Evolutionary conservation across 2,888 invertebrate genomes (phyloP), one percentile per base, ranked within the genome.

Genomic region (Ptychoptera albimana): DNA sequence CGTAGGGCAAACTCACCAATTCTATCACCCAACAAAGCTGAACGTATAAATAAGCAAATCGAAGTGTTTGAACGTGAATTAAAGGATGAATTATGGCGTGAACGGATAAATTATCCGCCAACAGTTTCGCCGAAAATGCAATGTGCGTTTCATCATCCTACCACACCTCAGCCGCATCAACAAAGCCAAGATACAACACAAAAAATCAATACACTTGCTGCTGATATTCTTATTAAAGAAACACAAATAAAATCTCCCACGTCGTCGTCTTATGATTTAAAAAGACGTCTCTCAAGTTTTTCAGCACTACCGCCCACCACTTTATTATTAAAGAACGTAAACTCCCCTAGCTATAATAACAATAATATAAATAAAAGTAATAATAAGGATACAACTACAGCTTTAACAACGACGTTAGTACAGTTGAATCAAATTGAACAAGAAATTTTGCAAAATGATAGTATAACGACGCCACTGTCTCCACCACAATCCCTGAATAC

Each of bases 1-100:
- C 77, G 84, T 51, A 72, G 82, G 62, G 87, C 87, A 12, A 86
- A 86, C 64, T 77, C 75, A 51, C 76, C 77, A 32, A 32, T 32
- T 32, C 12, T 15, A 34, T 42, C 35, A n/a, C 42, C 34, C 11
- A 34, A 8, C 34, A 35, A 12, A n/a, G 8, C 38, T 37, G 37
- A 37, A 39, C 11, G 55, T 51, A 62, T 60, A 48, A 55, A 65
- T 45, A 70, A 68, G 58, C 70, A 70, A 60, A 66, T 72, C 52
- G 73, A 73, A 59, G 64, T 68, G 59, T 72, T 75, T 53, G 75
- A 75, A 59, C 71, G 71, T 48, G 75, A 75, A 64, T 71, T 76
- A 51, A 66, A 71, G 39, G 73, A 70, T 12, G 75, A 75, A 58
- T 67, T 80, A 52, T 66, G 78, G 54, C 73, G 74, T 47, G 78